Conservation (phyloP, 2,888 invertebrate genomes). For the Escarpia spicata region DNA sequence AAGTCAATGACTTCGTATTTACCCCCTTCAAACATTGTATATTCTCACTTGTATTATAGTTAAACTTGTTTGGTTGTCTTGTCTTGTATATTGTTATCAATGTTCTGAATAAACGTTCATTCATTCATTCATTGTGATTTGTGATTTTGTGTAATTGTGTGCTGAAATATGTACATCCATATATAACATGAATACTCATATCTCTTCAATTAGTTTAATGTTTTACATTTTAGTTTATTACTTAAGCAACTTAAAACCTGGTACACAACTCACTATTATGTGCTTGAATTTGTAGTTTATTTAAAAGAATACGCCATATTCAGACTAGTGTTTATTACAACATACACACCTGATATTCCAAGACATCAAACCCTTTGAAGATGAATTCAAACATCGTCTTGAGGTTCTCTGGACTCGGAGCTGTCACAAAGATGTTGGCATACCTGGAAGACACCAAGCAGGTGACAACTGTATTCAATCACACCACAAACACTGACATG, state of each 20-base stretch:
- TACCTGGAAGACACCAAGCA: slow-evolving; percentile 69
- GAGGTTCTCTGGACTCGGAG: slow-evolving; percentile 97
- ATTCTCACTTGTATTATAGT: no score
- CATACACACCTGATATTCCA: slow-evolving; percentile 76
- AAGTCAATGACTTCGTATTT: no score
- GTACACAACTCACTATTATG: background rate
- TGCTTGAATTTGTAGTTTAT: background rate
- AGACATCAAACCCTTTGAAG: slow-evolving; percentile 91
- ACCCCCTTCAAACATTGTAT: no score
- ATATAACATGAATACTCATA: background rate
- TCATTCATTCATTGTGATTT: no score
- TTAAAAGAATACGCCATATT: background rate
- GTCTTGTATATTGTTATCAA: no score
- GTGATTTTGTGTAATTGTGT: background rate
- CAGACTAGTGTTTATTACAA: background rate
- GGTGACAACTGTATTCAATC: background rate
- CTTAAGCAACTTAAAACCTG: no score
- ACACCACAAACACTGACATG: background rate
- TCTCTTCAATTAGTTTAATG: background rate
- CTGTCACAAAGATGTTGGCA: slow-evolving; percentile 95
- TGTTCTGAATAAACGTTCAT: no score
- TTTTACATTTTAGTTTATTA: no score
- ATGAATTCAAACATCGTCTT: slow-evolving; percentile 97
- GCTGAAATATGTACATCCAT: background rate
- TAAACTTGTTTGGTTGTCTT: no score